A percentile compares a stretch with the other conserved stretches of the same genome.
Evolutionary conservation across 2,113 vertebrate species (phyloP).

Genomic region (Saguinus midas): DNA sequence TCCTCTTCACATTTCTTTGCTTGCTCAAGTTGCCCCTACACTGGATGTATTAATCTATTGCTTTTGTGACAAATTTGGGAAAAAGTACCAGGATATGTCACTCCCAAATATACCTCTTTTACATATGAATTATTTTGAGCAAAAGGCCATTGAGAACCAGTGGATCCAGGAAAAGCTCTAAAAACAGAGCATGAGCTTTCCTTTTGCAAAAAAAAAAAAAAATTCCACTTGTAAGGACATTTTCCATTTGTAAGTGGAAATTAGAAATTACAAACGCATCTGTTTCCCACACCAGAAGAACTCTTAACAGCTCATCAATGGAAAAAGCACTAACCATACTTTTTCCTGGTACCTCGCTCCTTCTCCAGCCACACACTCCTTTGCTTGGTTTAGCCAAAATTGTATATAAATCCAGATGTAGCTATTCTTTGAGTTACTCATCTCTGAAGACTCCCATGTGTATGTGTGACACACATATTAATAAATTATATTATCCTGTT

Average conservation of each 20-base stretch:
- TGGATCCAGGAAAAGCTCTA: background rate
- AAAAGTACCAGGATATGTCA: background rate
- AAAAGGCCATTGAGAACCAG: background rate
- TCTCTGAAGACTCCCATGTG: background rate
- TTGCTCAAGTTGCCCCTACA: background rate
- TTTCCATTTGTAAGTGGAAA: background rate
- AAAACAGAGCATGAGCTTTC: background rate
- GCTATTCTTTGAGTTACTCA: background rate
- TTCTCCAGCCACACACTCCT: fast-evolving
- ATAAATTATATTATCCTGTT: background rate
- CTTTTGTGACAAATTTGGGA: background rate
- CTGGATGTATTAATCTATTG: background rate
- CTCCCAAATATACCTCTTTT: background rate
- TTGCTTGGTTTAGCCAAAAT: background rate
- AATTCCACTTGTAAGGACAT: background rate
- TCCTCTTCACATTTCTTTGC: background rate
- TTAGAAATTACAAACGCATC: background rate
- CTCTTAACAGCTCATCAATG: background rate
- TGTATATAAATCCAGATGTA: background rate
- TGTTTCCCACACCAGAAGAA: background rate
- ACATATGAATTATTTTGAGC: background rate
- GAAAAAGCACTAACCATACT: background rate
- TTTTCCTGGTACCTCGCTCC: background rate
- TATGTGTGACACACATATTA: background rate
- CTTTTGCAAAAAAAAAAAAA: background rate